Evolutionary conservation across 2,113 vertebrate species (phyloP).

Genomic region (Gallinago media): DNA sequence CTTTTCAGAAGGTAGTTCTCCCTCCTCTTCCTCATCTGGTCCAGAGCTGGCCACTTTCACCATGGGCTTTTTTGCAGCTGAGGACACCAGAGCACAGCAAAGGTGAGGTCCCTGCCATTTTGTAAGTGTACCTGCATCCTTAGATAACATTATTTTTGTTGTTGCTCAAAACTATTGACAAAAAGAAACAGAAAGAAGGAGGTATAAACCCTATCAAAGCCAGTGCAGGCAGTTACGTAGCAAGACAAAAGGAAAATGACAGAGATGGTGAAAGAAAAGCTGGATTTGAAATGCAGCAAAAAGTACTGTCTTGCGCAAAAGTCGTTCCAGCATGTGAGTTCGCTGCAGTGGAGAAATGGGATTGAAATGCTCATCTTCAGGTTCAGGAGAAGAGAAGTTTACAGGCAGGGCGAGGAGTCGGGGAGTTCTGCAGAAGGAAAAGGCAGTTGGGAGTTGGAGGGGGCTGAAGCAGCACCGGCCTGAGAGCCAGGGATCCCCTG

Average conservation of each 20-base stretch:
- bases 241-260: not conserved
- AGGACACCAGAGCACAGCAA: not conserved
- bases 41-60: not conserved
- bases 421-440: not conserved
- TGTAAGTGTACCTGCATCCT: constrained; percentile 40
- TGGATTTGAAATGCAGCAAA: not conserved
- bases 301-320: not conserved
- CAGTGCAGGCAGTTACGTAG: not conserved
- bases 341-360: not conserved
- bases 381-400: not conserved
- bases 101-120: not conserved
- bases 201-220: not conserved
- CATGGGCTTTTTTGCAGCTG: not conserved
- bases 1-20: not conserved
- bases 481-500: not conserved
- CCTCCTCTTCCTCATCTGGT: not conserved
- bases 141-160: constrained; percentile 46
- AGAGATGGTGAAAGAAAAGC: not conserved
- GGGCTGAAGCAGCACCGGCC: not conserved
- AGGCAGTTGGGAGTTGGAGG: not conserved
- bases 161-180: not conserved
- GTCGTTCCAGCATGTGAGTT: not conserved
- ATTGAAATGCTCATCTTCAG: not conserved
- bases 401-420: not conserved
- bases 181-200: constrained; percentile 11